Conservation (phyloP, 1,140 invertebrate genomes). For the Euschistus heros region DNA sequence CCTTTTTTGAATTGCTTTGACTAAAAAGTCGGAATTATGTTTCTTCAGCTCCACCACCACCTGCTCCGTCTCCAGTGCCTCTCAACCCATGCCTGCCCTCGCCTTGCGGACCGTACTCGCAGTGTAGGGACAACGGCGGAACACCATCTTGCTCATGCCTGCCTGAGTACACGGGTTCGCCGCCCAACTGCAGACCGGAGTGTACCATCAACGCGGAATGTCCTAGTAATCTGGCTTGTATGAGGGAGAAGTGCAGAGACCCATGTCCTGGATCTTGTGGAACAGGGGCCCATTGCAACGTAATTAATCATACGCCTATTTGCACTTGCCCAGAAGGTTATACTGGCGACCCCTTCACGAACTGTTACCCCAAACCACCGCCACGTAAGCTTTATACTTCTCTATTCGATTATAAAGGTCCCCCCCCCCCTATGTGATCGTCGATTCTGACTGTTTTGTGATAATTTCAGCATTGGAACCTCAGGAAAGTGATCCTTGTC, state of each 20-base stretch:
- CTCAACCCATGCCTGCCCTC: slow-evolving; percentile 42
- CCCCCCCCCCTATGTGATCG: not conserved
- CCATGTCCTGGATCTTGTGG: slow-evolving; percentile 63
- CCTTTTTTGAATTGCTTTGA: too few relatives aligned
- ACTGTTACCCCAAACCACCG: slow-evolving; percentile 39
- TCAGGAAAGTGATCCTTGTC: slow-evolving; percentile 46
- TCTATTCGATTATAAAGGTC: not conserved
- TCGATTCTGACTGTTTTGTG: not conserved
- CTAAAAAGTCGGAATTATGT: too few relatives aligned
- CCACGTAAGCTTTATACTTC: slow-evolving; percentile 21
- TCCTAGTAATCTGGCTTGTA: slow-evolving; percentile 52
- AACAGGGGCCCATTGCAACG: slow-evolving; percentile 52
- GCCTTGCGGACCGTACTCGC: slow-evolving; percentile 60
- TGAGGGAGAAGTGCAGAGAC: slow-evolving; percentile 61
- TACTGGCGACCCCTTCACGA: slow-evolving; percentile 57
- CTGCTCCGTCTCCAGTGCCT: slow-evolving; percentile 42
- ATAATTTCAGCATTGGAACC: slow-evolving; percentile 21
- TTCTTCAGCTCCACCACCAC: slow-evolving; percentile 25
- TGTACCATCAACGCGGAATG: slow-evolving; percentile 54
- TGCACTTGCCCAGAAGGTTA: slow-evolving; percentile 55
- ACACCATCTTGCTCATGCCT: slow-evolving; percentile 43
- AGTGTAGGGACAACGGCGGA: slow-evolving; percentile 46
- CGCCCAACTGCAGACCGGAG: slow-evolving; percentile 52
- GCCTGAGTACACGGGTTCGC: slow-evolving; percentile 49
- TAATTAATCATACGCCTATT: slow-evolving; percentile 59